Evolutionary conservation across 2,113 vertebrate genomes (phyloP).

Genomic region (Rhipidura dahli): DNA sequence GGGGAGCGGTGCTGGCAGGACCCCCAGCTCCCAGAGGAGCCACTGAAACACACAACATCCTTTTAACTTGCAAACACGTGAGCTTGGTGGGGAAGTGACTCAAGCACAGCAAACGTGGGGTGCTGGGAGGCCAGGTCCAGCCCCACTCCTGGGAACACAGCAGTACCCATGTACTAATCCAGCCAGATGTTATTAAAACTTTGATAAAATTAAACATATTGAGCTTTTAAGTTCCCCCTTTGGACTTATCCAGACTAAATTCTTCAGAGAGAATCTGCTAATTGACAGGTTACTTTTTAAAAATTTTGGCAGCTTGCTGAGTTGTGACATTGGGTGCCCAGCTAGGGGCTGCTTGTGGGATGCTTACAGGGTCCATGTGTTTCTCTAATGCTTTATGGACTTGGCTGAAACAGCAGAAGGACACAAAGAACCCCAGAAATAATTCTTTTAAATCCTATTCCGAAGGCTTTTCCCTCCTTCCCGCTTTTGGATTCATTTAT

Average conservation of each 20-base stretch:
- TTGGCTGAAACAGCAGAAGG: not conserved
- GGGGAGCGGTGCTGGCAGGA: fast-evolving
- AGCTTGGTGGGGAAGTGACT: not conserved
- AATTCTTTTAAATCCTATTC: not conserved
- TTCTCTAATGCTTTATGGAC: not conserved
- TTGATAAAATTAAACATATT: not conserved
- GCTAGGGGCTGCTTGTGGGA: not conserved
- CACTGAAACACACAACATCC: not conserved
- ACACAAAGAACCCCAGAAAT: not conserved
- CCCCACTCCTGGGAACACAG: not conserved
- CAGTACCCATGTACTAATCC: not conserved
- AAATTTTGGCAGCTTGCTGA: not conserved
- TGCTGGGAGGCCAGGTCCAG: not conserved
- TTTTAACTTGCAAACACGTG: fast-evolving
- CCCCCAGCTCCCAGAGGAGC: not conserved
- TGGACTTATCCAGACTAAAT: not conserved
- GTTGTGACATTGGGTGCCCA: not conserved
- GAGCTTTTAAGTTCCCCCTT: not conserved
- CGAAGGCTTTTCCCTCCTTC: not conserved
- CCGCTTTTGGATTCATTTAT: not conserved
- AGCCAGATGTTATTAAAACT: not conserved
- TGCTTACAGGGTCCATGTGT: not conserved
- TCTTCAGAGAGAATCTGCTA: not conserved
- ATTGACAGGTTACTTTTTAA: not conserved
- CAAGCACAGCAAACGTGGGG: fast-evolving